Conservation (phyloP, 2,888 invertebrate species). For the Lutraria lutraria region DNA sequence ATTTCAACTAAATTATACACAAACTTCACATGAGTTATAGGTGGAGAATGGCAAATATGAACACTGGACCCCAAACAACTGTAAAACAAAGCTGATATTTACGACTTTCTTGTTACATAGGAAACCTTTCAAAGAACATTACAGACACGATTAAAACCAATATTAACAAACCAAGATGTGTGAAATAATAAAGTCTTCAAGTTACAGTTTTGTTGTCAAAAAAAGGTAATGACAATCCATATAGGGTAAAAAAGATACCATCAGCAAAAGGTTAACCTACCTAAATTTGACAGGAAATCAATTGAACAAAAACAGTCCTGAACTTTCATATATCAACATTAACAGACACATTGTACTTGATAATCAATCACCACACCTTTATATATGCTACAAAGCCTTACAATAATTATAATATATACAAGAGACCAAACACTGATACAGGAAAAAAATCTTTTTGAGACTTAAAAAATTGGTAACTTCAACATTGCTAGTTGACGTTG, state of each 20-base stretch:
- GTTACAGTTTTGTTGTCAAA: not conserved
- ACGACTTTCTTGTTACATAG: not conserved
- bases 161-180: not conserved
- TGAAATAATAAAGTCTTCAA: not conserved
- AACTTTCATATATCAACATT: conserved; percentile 18
- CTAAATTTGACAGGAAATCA: conserved; percentile 6
- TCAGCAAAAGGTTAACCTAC: conserved; percentile 9
- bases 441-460: too few relatives aligned
- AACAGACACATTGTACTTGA: not conserved
- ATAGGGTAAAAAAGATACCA: not conserved
- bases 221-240: not conserved
- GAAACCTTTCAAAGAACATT: not conserved
- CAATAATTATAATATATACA: too few relatives aligned
- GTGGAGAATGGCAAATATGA: conserved; percentile 3
- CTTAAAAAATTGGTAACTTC: too few relatives aligned
- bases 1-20: conserved; percentile 10
- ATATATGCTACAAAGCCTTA: not conserved
- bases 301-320: not conserved
- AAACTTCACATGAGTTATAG: conserved; percentile 11
- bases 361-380: not conserved
- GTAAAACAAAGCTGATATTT: conserved; percentile 25
- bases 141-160: not conserved
- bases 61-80: not conserved
- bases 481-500: too few relatives aligned
- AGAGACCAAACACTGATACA: too few relatives aligned